Conservation (phyloP, 2,113 vertebrate genomes). For the Bos indicus region DNA sequence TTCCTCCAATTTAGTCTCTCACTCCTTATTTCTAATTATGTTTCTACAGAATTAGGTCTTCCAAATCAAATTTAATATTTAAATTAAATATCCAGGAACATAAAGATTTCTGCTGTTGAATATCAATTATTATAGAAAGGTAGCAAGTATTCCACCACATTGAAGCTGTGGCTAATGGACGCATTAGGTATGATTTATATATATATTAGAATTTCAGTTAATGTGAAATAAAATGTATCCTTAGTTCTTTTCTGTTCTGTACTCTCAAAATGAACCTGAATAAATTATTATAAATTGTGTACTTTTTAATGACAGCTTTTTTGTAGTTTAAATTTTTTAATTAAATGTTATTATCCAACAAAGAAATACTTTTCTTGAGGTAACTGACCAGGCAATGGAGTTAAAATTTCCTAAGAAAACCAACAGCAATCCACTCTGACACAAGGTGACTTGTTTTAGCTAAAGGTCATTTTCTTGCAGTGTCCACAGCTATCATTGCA, state of each 20-base stretch:
- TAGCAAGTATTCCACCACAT: not conserved
- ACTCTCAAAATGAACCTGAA: slow-evolving; percentile 57
- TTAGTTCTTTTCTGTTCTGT: slow-evolving; percentile 2
- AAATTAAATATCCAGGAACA: slow-evolving; percentile 32
- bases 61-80: slow-evolving; percentile 43
- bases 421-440: not conserved
- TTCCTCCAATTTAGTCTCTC: not conserved
- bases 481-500: not conserved
- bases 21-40: slow-evolving; percentile 7
- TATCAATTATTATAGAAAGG: slow-evolving; percentile 24
- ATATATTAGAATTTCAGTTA: slow-evolving; percentile 9
- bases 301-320: slow-evolving; percentile 41
- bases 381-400: slow-evolving; percentile 27
- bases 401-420: slow-evolving; percentile 32
- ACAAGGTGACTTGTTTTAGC: not conserved
- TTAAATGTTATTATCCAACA: slow-evolving; percentile 41
- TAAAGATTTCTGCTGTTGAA: slow-evolving; percentile 19
- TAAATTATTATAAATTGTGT: slow-evolving; percentile 60
- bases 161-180: slow-evolving; percentile 25
- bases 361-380: slow-evolving; percentile 60
- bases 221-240: slow-evolving; percentile 40
- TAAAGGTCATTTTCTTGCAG: slow-evolving; percentile 18
- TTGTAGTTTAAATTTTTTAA: slow-evolving; percentile 48
- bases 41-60: slow-evolving; percentile 18
- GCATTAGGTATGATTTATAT: slow-evolving; percentile 18